Evolutionary conservation across 2,113 vertebrate genomes (phyloP).

Genomic region (Rattus norvegicus): GRCr8 NC_086020.1:222178001-222178500

Average conservation of each 20-base stretch:
- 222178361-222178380: neutral
- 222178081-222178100: neutral
- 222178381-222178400: neutral
- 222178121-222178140: neutral
- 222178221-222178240: neutral
- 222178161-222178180: neutral
- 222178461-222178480: neutral
- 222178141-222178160: neutral
- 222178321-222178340: neutral
- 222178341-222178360: neutral
- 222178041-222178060: constrained; percentile 43
- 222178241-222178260: neutral
- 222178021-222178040: neutral
- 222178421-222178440: neutral
- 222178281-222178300: neutral
- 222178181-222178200: neutral
- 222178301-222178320: neutral
- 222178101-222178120: neutral
- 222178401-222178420: no score
- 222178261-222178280: neutral
- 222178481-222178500: neutral
- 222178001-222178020: neutral
- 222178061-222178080: neutral
- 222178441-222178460: neutral
- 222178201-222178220: neutral